Evolutionary conservation across 1,140 invertebrate species (phyloP).

Genomic region (Ladona fulva): DNA sequence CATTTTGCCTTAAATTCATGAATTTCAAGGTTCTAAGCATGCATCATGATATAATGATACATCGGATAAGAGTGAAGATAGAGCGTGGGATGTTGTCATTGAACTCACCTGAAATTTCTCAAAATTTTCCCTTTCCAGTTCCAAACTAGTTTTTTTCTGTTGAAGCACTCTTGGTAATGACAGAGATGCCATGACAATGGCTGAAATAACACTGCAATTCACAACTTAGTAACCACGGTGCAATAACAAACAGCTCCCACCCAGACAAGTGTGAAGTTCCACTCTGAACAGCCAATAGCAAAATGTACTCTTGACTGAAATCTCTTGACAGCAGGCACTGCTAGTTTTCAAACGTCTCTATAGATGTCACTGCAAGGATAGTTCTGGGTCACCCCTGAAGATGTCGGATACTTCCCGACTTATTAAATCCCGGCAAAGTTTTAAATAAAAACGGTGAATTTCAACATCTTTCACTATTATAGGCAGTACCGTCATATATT

Average conservation of each 20-base stretch:
- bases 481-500: too few relatives aligned
- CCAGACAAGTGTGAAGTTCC: background rate
- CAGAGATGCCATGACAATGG: constrained; percentile 52
- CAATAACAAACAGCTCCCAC: background rate
- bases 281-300: background rate
- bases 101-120: constrained; percentile 61
- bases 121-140: constrained; percentile 63
- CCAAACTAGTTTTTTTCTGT: constrained; percentile 59
- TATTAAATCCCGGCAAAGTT: too few relatives aligned
- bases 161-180: constrained; percentile 61
- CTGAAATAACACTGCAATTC: background rate
- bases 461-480: too few relatives aligned
- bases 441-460: too few relatives aligned
- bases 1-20: too few relatives aligned
- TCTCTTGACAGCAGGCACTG: background rate
- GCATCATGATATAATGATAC: too few relatives aligned
- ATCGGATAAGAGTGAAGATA: too few relatives aligned
- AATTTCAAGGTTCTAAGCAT: too few relatives aligned
- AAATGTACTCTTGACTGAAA: background rate
- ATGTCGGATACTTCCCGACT: too few relatives aligned
- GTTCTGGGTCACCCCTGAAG: too few relatives aligned
- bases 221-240: background rate
- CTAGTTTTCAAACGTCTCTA: background rate
- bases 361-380: background rate
- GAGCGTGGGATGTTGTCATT: constrained; percentile 7